A percentile compares a stretch with the other conserved stretches of the same genome.
Evolutionary conservation across 2,797 vertebrate genomes (phyloP).

Genomic region (Macropodus opercularis): DNA sequence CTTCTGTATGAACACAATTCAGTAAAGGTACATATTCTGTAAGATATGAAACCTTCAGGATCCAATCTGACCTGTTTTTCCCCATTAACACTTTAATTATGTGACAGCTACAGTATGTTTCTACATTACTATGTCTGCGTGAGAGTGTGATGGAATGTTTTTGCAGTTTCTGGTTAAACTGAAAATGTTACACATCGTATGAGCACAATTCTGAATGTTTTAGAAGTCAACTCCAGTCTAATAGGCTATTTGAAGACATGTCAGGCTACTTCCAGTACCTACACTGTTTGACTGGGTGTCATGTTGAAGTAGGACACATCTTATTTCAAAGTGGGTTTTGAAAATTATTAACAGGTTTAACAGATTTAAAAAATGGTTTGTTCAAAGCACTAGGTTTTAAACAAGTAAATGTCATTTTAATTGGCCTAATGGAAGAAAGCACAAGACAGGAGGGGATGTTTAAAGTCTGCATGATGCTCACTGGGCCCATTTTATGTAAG

Average conservation of each 20-base stretch:
- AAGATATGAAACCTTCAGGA: conserved; percentile 7
- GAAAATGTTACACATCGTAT: no score
- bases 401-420: no score
- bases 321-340: background rate
- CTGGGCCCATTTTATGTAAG: background rate
- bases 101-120: no score
- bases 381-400: no score
- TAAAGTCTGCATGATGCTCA: background rate
- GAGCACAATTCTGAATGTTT: background rate
- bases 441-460: background rate
- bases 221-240: background rate
- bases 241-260: background rate
- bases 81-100: background rate
- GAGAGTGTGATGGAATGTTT: background rate
- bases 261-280: background rate
- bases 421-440: no score
- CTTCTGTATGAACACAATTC: conserved; percentile 8
- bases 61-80: background rate
- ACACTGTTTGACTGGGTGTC: background rate
- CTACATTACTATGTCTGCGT: no score
- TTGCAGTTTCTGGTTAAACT: no score
- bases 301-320: background rate
- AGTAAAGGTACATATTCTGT: conserved; percentile 40
- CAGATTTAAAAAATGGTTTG: background rate
- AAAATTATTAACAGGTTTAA: no score